Conservation (phyloP, 2,797 vertebrate genomes). For the Chloroceryle amazona region DNA sequence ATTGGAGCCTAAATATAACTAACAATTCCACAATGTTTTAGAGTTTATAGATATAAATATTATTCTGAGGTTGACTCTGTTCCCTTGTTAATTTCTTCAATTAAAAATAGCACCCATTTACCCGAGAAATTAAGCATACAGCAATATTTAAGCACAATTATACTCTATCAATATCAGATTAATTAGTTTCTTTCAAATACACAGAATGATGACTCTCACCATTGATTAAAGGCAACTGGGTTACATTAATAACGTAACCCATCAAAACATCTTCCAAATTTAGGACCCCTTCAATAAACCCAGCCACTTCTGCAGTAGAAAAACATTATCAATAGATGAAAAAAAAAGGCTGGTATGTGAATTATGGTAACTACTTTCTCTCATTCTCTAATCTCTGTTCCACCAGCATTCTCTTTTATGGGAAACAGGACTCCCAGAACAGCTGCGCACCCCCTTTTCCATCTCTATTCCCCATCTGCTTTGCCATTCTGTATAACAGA, state of each 20-base stretch:
- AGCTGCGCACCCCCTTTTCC: not conserved
- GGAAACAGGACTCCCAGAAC: not conserved
- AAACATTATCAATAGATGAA: not conserved
- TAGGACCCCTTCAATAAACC: not conserved
- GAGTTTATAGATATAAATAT: not conserved
- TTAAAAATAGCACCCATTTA: not conserved
- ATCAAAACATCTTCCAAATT: not conserved
- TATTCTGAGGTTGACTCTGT: not conserved
- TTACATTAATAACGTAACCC: not conserved
- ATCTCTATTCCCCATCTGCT: not conserved
- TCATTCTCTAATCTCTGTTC: not conserved
- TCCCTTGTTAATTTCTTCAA: not conserved
- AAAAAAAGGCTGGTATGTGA: not conserved
- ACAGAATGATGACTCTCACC: not conserved
- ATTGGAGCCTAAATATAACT: not conserved
- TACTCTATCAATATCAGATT: not conserved
- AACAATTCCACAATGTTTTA: not conserved
- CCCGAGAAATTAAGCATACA: not conserved
- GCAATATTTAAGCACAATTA: not conserved
- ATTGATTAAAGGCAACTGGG: not conserved
- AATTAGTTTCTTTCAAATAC: not conserved
- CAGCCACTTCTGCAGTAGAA: not conserved
- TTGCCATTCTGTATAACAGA: not conserved
- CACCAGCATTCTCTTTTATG: rapidly evolving
- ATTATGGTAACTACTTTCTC: not conserved